Conservation (phyloP, 1,140 invertebrate genomes). For the Drosophila athabasca region DNA sequence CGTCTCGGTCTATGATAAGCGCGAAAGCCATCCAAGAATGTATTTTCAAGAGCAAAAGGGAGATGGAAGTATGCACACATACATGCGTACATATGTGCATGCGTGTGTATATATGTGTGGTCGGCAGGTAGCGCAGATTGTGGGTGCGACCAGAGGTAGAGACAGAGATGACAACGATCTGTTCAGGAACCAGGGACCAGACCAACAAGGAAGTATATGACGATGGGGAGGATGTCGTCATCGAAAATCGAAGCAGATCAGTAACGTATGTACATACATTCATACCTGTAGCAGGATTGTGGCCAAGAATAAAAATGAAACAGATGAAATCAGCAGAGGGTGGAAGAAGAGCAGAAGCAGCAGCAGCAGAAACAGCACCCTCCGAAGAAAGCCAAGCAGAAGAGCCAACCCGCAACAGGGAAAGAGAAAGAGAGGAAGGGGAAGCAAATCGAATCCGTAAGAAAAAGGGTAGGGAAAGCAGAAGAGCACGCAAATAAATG, state of each 20-base stretch:
- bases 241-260: too few species aligned
- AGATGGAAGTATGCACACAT: background rate
- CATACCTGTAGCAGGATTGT: too few species aligned
- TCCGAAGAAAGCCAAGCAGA: background rate
- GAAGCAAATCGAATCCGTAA: slow-evolving; percentile 14
- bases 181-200: background rate
- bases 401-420: background rate
- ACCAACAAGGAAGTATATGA: background rate
- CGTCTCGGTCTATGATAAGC: slow-evolving; percentile 35
- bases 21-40: slow-evolving; percentile 14
- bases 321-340: too few species aligned
- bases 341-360: slow-evolving; percentile 24
- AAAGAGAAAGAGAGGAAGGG: background rate
- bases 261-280: too few species aligned
- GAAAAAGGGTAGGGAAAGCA: slow-evolving; percentile 33
- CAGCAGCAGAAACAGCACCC: background rate
- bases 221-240: too few species aligned
- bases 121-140: slow-evolving; percentile 11
- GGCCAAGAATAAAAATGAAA: too few species aligned
- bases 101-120: too few species aligned
- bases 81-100: too few species aligned
- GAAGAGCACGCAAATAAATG: slow-evolving; percentile 56
- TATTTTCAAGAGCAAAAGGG: slow-evolving; percentile 1
- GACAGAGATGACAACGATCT: too few species aligned
- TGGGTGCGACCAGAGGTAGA: slow-evolving; percentile 30